These are phyloP conservation scores for Cladorhizidae sp. DNA, from an alignment of 37 sponge, comb jelly and placozoan genomes.

Conservation along the genomic window DNA sequence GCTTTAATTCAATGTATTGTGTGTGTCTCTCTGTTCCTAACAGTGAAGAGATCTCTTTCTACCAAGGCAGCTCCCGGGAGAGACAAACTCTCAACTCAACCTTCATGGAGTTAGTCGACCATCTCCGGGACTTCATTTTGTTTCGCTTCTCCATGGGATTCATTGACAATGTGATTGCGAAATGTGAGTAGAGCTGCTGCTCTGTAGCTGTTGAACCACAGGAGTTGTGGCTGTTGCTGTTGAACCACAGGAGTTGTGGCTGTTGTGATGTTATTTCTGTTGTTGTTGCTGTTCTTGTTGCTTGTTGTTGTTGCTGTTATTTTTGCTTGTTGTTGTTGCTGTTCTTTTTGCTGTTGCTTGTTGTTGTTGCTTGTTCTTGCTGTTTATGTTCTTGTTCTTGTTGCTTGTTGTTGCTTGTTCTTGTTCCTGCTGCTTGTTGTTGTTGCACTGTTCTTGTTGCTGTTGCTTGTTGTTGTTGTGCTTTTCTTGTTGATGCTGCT, in stretches of 20 bases:
- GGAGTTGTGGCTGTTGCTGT: too few relatives aligned
- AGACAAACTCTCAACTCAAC: conserved; percentile 68
- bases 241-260: too few relatives aligned
- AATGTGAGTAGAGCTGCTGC: conserved; percentile 59
- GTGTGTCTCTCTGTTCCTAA: not conserved
- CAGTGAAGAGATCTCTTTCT: conserved; percentile 97
- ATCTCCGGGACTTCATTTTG: conserved; percentile 70
- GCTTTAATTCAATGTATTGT: not conserved
- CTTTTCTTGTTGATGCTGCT: too few relatives aligned
- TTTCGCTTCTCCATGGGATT: conserved; percentile 89
- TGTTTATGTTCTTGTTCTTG: not conserved
- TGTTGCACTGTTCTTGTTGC: too few relatives aligned
- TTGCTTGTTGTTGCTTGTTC: not conserved
- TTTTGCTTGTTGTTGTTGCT: not conserved
- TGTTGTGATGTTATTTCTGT: not conserved
- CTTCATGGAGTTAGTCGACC: conserved; percentile 72
- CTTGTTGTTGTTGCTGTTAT: too few relatives aligned
- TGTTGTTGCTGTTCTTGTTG: not conserved
- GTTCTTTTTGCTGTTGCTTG: not conserved
- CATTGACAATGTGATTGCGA: conserved; percentile 86
- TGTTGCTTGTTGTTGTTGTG: not conserved
- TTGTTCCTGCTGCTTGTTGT: too few relatives aligned
- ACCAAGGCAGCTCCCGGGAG: conserved; percentile 86
- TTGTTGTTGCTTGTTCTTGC: not conserved
- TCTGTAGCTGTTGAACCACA: not conserved